Conservation (phyloP, 1,140 invertebrate genomes). For the Vanessa atalanta region DNA sequence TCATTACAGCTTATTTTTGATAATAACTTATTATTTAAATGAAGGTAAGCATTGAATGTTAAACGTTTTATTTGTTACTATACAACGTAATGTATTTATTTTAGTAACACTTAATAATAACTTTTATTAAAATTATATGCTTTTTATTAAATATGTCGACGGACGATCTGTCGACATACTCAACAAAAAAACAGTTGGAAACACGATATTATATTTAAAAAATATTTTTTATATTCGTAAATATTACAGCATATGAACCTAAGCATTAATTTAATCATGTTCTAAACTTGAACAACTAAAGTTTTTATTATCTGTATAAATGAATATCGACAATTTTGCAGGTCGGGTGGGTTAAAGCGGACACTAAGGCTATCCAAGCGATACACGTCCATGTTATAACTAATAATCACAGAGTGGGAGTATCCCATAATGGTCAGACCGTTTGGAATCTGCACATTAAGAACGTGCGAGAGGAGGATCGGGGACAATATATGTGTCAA, state of each 20-base stretch:
- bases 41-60: no score
- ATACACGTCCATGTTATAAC: conserved; percentile 95
- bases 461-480: conserved; percentile 89
- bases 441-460: conserved; percentile 93
- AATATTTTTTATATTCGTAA: no score
- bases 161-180: no score
- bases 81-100: no score
- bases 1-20: no score
- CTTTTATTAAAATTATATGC: no score
- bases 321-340: conserved; percentile 62
- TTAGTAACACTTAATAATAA: no score
- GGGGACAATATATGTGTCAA: conserved; percentile 92
- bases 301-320: conserved; percentile 17
- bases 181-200: no score
- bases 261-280: neutral
- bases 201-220: no score
- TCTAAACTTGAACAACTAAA: conserved; percentile 4
- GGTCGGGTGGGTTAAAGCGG: conserved; percentile 94
- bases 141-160: no score
- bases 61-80: no score
- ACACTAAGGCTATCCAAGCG: conserved; percentile 92
- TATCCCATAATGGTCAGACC: conserved; percentile 88
- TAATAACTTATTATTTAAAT: no score
- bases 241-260: neutral
- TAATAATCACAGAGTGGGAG: conserved; percentile 90